phyloP scores from a whole-genome alignment of 2,113 vertebrate genomes.

The Tupaia tana region DNA sequence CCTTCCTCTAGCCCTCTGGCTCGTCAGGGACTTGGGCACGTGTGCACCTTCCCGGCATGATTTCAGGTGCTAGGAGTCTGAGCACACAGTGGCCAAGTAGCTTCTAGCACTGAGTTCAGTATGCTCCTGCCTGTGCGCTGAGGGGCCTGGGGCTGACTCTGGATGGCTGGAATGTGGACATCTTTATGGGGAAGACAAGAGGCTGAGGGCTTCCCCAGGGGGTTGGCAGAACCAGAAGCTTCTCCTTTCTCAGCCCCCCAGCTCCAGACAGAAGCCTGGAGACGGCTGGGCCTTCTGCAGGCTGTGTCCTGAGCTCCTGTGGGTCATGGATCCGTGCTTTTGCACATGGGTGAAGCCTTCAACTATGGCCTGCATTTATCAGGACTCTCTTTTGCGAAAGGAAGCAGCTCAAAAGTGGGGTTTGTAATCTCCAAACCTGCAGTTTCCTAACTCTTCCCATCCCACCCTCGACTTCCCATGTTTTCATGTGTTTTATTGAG shows the following conservation, averaged over 20 bases:
- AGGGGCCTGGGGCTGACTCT: no score
- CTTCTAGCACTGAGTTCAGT: no score
- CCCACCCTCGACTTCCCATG: accelerated
- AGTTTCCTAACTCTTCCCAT: accelerated
- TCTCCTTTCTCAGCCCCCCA: not conserved
- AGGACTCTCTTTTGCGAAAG: not conserved
- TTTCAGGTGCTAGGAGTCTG: no score
- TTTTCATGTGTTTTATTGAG: not conserved
- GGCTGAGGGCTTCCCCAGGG: not conserved
- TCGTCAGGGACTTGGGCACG: no score
- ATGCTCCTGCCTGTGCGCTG: no score
- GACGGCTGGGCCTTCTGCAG: accelerated
- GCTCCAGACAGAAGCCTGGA: not conserved
- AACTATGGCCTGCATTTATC: no score
- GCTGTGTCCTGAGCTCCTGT: accelerated
- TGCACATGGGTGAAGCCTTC: accelerated
- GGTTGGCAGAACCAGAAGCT: not conserved
- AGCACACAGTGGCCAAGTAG: no score
- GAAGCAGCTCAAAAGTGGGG: not conserved
- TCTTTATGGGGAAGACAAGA: not conserved
- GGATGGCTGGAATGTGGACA: not conserved
- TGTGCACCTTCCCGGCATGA: no score
- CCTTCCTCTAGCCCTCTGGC: no score
- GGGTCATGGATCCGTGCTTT: accelerated
- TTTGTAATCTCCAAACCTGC: not conserved